phyloP scores from a whole-genome alignment of 2,888 invertebrate species.

The Melanostoma scalare region DNA sequence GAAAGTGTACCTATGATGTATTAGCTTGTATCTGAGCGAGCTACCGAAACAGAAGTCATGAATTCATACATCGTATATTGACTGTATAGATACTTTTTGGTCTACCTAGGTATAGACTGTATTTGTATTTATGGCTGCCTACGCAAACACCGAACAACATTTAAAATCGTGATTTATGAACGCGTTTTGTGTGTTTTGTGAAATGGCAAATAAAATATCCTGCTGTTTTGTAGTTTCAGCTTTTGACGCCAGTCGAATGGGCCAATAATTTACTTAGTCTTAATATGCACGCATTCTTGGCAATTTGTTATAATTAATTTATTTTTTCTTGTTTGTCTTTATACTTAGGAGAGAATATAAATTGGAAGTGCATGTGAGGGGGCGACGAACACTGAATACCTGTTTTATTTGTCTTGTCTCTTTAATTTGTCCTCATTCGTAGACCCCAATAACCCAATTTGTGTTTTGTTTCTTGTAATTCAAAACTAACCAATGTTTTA shows the following conservation, averaged over 20 bases:
- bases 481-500: background rate
- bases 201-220: conserved; percentile 66
- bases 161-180: conserved; percentile 65
- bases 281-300: conserved; percentile 61
- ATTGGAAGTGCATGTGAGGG: conserved; percentile 34
- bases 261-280: conserved; percentile 52
- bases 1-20: conserved; percentile 60
- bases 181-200: conserved; percentile 38
- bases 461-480: background rate
- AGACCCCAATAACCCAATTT: conserved; percentile 12
- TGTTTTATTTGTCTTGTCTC: conserved; percentile 17
- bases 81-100: background rate
- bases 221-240: conserved; percentile 43
- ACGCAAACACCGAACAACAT: conserved; percentile 35
- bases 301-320: conserved; percentile 71
- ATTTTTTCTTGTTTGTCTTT: conserved; percentile 44
- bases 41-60: conserved; percentile 65
- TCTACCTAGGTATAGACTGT: no score
- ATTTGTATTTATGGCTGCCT: background rate
- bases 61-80: conserved; percentile 1
- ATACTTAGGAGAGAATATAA: conserved; percentile 12
- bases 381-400: conserved; percentile 33
- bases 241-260: conserved; percentile 46
- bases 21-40: conserved; percentile 19
- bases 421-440: background rate